These are phyloP conservation scores for Gryon sp. DNA, from an alignment of 1,140 invertebrate species.

Conservation along the genomic window DNA sequence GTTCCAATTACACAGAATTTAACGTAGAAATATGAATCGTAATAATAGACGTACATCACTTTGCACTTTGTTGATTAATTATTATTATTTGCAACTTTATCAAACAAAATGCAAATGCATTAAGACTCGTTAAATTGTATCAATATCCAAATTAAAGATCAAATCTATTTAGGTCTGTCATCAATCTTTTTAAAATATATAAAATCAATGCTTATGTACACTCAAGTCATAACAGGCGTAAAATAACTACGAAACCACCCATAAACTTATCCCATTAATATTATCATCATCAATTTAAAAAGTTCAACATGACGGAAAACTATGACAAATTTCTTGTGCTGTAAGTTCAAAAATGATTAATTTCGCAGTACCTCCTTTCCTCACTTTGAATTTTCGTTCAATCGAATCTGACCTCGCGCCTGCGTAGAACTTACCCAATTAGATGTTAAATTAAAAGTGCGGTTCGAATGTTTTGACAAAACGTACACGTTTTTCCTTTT, in stretches of 20 bases:
- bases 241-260: constrained; percentile 15
- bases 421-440: constrained; percentile 20
- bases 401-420: not conserved
- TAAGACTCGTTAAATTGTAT: too few species aligned
- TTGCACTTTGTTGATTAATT: too few species aligned
- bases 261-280: constrained; percentile 23
- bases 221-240: not conserved
- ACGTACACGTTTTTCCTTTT: not conserved
- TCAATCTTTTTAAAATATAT: not conserved
- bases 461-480: not conserved
- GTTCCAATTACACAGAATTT: too few species aligned
- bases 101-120: too few species aligned
- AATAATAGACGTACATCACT: too few species aligned
- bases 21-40: too few species aligned
- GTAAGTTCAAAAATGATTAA: constrained; percentile 11
- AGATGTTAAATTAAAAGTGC: constrained; percentile 11
- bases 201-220: constrained; percentile 11
- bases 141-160: not conserved
- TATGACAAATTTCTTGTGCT: not conserved
- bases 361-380: not conserved
- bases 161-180: not conserved
- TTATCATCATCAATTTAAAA: constrained; percentile 7
- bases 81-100: not conserved
- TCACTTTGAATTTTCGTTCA: not conserved
- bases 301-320: constrained; percentile 4